Evolutionary conservation across 2,888 invertebrate species (phyloP).

Genomic region (Drosophila pullipes): DNA sequence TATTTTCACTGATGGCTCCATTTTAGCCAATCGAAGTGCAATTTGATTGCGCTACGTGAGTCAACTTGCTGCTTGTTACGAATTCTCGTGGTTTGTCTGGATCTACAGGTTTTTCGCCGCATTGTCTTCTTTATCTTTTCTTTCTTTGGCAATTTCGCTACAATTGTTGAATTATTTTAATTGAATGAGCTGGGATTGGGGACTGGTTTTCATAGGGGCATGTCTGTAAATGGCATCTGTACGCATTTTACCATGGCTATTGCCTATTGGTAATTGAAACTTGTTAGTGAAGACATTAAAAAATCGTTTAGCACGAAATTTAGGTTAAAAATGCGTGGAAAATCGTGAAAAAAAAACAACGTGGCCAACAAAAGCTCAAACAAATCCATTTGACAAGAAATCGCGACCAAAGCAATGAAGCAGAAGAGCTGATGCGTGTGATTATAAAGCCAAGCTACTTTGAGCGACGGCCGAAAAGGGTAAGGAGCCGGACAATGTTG

Average conservation of each 20-base stretch:
- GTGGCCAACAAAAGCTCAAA: constrained; percentile 23
- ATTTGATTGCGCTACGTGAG: constrained; percentile 70
- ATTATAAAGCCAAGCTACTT: constrained; percentile 40
- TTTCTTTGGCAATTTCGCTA: constrained; percentile 61
- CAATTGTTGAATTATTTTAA: constrained; percentile 80
- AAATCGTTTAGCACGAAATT: constrained; percentile 79
- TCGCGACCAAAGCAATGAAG: constrained; percentile 31
- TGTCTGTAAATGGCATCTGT: constrained; percentile 62
- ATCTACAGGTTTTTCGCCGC: constrained; percentile 47
- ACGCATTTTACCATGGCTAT: constrained; percentile 56
- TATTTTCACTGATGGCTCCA: constrained; percentile 67
- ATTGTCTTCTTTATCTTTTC: constrained; percentile 67
- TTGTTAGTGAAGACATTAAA: constrained; percentile 80
- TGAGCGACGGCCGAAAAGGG: constrained; percentile 14
- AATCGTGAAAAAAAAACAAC: constrained; percentile 70
- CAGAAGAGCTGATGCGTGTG: constrained; percentile 68
- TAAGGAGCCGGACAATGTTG: constrained; percentile 24
- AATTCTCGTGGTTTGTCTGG: constrained; percentile 32
- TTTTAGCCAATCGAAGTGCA: constrained; percentile 68
- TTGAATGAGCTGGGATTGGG: constrained; percentile 62
- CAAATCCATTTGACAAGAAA: constrained; percentile 30
- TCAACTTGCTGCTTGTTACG: constrained; percentile 36
- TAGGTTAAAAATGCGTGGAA: constrained; percentile 81
- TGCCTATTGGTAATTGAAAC: constrained; percentile 77
- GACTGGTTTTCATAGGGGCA: constrained; percentile 59